Conservation (phyloP, 2,797 vertebrate genomes). For the Acestrorhynchus altus region DNA sequence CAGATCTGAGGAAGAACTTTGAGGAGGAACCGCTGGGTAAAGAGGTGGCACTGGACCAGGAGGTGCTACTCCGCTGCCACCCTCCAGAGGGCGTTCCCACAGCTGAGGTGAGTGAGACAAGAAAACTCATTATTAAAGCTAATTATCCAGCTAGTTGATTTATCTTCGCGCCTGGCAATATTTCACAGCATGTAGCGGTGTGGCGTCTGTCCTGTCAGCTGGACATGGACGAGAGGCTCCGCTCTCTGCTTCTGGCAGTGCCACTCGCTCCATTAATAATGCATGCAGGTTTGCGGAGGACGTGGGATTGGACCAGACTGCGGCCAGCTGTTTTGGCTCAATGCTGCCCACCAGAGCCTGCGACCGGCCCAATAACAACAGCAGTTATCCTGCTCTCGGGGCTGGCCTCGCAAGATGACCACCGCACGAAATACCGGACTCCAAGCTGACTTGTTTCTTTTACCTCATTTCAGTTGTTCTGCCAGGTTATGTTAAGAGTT, state of each 20-base stretch:
- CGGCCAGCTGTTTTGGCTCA: constrained; percentile 72
- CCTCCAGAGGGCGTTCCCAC: constrained; percentile 95
- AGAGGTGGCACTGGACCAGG: constrained; percentile 95
- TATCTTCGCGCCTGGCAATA: constrained; percentile 67
- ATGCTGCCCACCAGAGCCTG: constrained; percentile 65
- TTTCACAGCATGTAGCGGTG: constrained; percentile 67
- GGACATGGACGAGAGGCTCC: constrained; percentile 71
- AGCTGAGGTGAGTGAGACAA: constrained; percentile 87
- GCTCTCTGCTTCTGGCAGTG: constrained; percentile 72
- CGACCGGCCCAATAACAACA: constrained; percentile 71
- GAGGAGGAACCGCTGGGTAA: constrained; percentile 94
- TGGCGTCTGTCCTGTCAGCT: constrained; percentile 75
- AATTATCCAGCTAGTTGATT: constrained; percentile 80
- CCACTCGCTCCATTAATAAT: constrained; percentile 77
- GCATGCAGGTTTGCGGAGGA: constrained; percentile 66
- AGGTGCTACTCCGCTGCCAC: constrained; percentile 91
- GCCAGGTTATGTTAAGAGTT: background rate
- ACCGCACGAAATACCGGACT: constrained; percentile 42
- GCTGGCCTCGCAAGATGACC: background rate
- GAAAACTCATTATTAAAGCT: constrained; percentile 63
- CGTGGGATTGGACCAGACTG: constrained; percentile 63
- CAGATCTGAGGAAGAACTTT: constrained; percentile 98
- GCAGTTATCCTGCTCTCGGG: constrained; percentile 20
- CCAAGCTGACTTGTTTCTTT: constrained; percentile 33
- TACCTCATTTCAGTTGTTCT: constrained; percentile 7